Percentiles rank a stretch among this genome's conserved stretches.
phyloP scores from a whole-genome alignment of 2,888 invertebrate species.

The Hydriomena furcata region DNA sequence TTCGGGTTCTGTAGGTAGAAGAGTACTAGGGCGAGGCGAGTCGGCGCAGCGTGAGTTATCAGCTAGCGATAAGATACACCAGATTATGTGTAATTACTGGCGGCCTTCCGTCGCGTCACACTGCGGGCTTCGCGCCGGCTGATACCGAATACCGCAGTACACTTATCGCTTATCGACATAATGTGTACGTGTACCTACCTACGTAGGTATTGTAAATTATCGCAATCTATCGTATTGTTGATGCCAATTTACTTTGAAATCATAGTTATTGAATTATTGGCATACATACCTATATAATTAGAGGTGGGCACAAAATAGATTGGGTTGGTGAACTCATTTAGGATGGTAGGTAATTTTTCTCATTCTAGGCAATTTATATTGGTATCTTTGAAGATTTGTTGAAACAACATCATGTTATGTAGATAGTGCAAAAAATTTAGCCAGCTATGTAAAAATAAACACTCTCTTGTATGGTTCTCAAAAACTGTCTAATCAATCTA shows the following conservation, averaged over 20 bases:
- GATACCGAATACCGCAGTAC: conserved; percentile 71
- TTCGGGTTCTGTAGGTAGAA: conserved; percentile 45
- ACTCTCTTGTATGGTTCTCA: no score
- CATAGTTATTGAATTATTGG: neutral
- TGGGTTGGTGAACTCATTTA: no score
- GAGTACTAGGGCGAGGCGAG: conserved; percentile 36
- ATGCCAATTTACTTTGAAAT: conserved; percentile 5
- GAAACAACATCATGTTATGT: no score
- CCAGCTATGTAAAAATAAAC: no score
- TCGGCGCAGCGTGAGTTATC: conserved; percentile 38
- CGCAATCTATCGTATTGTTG: conserved; percentile 3
- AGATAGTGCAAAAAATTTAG: no score
- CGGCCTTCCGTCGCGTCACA: conserved; percentile 65
- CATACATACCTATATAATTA: no score
- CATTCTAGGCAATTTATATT: no score
- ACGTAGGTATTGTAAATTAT: conserved; percentile 8
- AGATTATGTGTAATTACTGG: conserved; percentile 64
- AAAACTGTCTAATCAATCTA: no score
- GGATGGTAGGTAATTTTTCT: no score
- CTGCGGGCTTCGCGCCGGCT: conserved; percentile 63
- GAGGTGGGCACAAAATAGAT: neutral
- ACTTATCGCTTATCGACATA: conserved; percentile 50
- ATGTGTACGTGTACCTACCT: neutral
- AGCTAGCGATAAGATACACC: conserved; percentile 59
- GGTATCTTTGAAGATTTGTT: no score